Evolutionary conservation across 1,140 invertebrate species (phyloP).

Genomic region (Drosophila novamexicana): DNA sequence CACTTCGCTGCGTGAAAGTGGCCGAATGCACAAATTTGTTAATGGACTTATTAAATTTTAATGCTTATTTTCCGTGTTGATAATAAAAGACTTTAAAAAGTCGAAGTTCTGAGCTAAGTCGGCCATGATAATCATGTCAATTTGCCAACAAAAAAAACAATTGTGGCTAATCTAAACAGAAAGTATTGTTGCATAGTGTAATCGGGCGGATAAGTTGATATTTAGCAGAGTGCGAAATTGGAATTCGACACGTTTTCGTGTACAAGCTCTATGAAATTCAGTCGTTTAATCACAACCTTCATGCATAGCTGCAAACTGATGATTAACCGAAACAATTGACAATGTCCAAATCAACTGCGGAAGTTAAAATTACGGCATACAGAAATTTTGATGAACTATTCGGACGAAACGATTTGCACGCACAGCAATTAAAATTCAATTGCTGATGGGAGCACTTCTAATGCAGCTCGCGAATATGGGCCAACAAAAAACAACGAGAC

Average conservation of each 20-base stretch:
- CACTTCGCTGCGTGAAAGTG: too few species aligned
- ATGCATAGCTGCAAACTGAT: constrained; percentile 11
- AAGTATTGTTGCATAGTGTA: too few species aligned
- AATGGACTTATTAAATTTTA: too few species aligned
- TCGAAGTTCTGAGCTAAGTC: too few species aligned
- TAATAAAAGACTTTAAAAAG: too few species aligned
- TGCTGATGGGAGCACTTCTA: constrained; percentile 12
- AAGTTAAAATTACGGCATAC: constrained; percentile 2
- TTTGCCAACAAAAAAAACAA: too few species aligned
- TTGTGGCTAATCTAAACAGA: too few species aligned
- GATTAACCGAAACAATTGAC: constrained; percentile 3
- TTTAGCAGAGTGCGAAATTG: background rate
- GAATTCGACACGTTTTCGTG: constrained; percentile 23
- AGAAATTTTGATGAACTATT: constrained; percentile 9
- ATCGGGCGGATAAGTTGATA: background rate
- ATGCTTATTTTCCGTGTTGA: too few species aligned
- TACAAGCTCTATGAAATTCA: background rate
- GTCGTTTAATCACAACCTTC: constrained; percentile 4
- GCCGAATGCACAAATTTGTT: too few species aligned
- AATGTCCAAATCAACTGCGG: constrained; percentile 9
- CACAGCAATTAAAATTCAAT: constrained; percentile 24
- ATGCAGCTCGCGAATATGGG: constrained; percentile 10
- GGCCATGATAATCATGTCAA: too few species aligned
- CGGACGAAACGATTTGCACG: constrained; percentile 26
- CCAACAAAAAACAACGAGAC: background rate